A percentile compares a stretch with the other conserved stretches of the same genome.
These are phyloP conservation scores for Bolinopsis microptera DNA, from an alignment of 37 sponge, comb jelly and placozoan species.

Conservation along the genomic window DNA sequence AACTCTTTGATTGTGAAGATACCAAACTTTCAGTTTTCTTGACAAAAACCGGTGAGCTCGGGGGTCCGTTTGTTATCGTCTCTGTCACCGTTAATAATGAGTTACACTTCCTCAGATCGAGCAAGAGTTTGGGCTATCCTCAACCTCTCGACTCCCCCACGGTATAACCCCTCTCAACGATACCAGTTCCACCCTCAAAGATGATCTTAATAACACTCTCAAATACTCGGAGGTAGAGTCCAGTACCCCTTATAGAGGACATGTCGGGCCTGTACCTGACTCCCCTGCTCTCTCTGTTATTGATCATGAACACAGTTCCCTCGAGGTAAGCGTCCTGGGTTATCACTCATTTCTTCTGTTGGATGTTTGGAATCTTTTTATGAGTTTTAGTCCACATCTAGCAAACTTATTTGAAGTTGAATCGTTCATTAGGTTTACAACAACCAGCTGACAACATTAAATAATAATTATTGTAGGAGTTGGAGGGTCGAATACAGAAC, in stretches of 20 bases:
- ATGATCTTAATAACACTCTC: background rate
- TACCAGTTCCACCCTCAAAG: slow-evolving; percentile 43
- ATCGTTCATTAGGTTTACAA: too few species aligned
- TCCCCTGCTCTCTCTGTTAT: slow-evolving; percentile 40
- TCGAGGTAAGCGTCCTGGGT: background rate
- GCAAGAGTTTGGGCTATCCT: slow-evolving; percentile 40
- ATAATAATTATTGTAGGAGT: too few species aligned
- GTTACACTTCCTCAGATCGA: slow-evolving; percentile 59
- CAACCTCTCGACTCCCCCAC: background rate
- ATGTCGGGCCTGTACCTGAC: background rate
- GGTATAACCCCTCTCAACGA: slow-evolving; percentile 59
- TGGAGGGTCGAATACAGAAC: slow-evolving; percentile 42
- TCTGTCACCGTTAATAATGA: too few species aligned
- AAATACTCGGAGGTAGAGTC: background rate
- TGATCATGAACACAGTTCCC: background rate
- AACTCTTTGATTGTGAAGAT: too few species aligned
- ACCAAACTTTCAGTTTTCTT: too few species aligned
- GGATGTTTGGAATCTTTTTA: too few species aligned
- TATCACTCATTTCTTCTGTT: too few species aligned
- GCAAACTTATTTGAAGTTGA: too few species aligned
- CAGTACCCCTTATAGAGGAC: background rate
- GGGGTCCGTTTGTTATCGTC: too few species aligned
- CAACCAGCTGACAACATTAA: too few species aligned
- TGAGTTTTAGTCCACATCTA: too few species aligned
- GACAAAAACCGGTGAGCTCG: too few species aligned